Conservation (phyloP, 2,888 invertebrate genomes). For the Chloroclystis v-ata region DNA sequence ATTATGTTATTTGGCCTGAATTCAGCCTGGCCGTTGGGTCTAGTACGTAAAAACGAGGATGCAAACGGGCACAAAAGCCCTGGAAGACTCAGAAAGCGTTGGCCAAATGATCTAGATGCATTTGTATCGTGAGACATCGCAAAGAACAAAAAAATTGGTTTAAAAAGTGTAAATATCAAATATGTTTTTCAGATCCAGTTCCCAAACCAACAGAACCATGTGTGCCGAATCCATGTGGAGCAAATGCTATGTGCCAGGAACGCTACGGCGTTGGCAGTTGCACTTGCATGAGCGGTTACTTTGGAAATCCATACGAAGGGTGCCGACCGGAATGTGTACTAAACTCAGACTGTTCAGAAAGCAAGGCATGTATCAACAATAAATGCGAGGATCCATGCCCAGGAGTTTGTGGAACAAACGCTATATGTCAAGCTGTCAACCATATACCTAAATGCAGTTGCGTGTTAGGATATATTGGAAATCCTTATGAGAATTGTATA, state of each 20-base stretch:
- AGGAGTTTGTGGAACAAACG: conserved; percentile 86
- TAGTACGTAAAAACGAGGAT: too few species aligned
- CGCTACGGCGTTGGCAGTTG: conserved; percentile 82
- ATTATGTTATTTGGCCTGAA: too few species aligned
- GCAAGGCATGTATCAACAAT: conserved; percentile 81
- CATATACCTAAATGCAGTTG: conserved; percentile 88
- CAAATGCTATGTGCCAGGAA: conserved; percentile 83
- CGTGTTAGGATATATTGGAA: conserved; percentile 80
- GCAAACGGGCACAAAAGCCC: too few species aligned
- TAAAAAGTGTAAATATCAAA: too few species aligned
- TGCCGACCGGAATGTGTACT: conserved; percentile 85
- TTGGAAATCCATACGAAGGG: conserved; percentile 83
- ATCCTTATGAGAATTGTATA: conserved; percentile 79
- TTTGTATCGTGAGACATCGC: too few species aligned
- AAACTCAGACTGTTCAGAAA: conserved; percentile 82
- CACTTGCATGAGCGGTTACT: conserved; percentile 82
- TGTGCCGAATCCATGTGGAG: conserved; percentile 81
- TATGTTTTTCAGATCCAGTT: conserved; percentile 33
- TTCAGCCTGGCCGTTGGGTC: too few species aligned
- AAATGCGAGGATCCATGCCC: conserved; percentile 85
- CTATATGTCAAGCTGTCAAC: conserved; percentile 85
- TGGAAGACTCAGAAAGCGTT: too few species aligned
- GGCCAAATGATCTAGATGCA: too few species aligned
- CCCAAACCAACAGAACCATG: conserved; percentile 68
- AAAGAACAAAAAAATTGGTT: too few species aligned